These are phyloP conservation scores for Drosophila erecta DNA, from an alignment of 1,140 invertebrate genomes.

Conservation along the genomic window DNA sequence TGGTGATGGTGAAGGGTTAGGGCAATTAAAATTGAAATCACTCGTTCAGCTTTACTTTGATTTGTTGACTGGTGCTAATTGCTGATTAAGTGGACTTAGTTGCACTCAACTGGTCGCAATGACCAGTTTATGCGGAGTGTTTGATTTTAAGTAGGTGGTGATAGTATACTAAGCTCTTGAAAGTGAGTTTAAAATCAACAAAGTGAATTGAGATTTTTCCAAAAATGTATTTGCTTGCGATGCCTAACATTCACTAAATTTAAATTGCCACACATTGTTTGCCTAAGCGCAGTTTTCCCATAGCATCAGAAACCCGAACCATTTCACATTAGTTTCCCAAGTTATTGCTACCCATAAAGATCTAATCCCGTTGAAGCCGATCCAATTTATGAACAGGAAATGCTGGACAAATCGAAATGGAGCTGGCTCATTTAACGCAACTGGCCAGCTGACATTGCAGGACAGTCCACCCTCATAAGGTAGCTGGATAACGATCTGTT, in stretches of 20 bases:
- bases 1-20: conserved; percentile 24
- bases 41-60: conserved; percentile 24
- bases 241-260: background rate
- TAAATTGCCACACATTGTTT: background rate
- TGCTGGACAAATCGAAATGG: conserved; percentile 61
- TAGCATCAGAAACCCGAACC: background rate
- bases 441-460: conserved; percentile 28
- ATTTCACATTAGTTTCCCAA: conserved; percentile 5
- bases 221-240: too few species aligned
- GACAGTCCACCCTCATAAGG: conserved; percentile 53
- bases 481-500: conserved; percentile 27
- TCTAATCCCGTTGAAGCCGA: conserved; percentile 23
- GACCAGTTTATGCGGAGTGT: conserved; percentile 2
- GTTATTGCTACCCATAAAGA: conserved; percentile 24
- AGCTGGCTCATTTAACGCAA: conserved; percentile 42
- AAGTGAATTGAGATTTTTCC: too few species aligned
- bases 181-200: too few species aligned
- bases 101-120: conserved; percentile 19
- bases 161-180: too few species aligned
- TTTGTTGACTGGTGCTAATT: conserved; percentile 35
- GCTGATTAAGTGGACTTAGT: conserved; percentile 32
- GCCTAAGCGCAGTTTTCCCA: background rate
- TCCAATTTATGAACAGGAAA: conserved; percentile 54
- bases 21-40: conserved; percentile 50
- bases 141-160: background rate